A percentile compares a stretch with the other conserved stretches of the same genome.
phyloP scores from a whole-genome alignment of 2,113 vertebrate genomes.

The Tupaia chinensis region DNA sequence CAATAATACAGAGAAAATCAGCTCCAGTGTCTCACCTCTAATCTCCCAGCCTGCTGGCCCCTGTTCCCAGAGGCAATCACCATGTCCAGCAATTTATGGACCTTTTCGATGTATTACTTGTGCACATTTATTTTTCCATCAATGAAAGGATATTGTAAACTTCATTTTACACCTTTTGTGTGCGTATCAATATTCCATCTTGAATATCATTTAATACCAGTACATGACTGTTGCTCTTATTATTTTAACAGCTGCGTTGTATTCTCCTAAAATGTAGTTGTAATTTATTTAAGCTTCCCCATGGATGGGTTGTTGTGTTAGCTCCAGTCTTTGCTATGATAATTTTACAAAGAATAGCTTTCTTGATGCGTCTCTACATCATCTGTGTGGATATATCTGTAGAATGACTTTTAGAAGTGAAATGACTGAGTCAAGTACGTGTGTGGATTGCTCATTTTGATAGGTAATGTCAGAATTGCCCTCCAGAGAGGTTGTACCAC shows the following conservation, averaged over 20 bases:
- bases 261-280: not conserved
- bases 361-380: not conserved
- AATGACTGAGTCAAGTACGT: not conserved
- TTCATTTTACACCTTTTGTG: not conserved
- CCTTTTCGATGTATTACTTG: not conserved
- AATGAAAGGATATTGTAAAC: not conserved
- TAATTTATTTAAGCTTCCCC: not conserved
- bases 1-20: not conserved
- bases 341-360: not conserved
- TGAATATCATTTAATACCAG: not conserved
- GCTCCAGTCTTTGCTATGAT: not conserved
- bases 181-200: not conserved
- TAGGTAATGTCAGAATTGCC: not conserved
- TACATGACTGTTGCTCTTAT: not conserved
- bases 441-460: not conserved
- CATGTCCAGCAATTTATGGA: not conserved
- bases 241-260: slow-evolving; percentile 18
- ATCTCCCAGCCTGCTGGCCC: not conserved
- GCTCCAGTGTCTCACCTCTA: not conserved
- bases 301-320: not conserved
- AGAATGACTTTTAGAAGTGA: not conserved
- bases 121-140: not conserved
- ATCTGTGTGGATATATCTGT: not conserved
- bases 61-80: not conserved
- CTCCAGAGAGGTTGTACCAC: not conserved